A percentile compares a stretch with the other conserved stretches of the same genome.
phyloP scores from a whole-genome alignment of 35 echinoderm and acorn worm species.

The Apostichopus japonicus region DNA sequence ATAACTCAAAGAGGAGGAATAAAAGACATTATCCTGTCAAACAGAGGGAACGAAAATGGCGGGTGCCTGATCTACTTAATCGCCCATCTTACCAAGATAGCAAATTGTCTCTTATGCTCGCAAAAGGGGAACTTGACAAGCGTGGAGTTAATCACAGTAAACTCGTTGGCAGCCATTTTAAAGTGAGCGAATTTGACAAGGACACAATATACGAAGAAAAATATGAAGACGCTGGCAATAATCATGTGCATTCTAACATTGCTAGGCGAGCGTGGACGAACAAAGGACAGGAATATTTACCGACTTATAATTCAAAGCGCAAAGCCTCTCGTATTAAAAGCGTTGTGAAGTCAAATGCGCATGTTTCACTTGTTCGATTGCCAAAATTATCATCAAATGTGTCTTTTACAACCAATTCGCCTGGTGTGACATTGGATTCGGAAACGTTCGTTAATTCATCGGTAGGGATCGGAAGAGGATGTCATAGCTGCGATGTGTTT shows the following conservation, averaged over 20 bases:
- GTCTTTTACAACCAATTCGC: not conserved
- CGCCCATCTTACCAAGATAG: not conserved
- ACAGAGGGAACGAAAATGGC: not conserved
- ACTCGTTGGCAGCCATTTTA: slow-evolving; percentile 15
- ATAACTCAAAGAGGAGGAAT: slow-evolving; percentile 2
- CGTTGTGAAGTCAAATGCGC: not conserved
- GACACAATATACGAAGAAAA: slow-evolving; percentile 5
- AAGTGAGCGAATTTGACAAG: slow-evolving; percentile 12
- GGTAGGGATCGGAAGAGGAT: slow-evolving; percentile 7
- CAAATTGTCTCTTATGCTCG: not conserved
- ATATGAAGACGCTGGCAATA: not conserved
- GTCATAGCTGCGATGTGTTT: slow-evolving; percentile 23
- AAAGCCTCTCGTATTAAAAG: not conserved
- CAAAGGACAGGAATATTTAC: too few relatives aligned
- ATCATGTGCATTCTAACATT: not conserved
- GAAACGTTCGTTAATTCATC: not conserved
- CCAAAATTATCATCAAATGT: not conserved
- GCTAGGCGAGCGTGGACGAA: not conserved
- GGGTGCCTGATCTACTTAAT: not conserved
- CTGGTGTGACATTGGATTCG: not conserved
- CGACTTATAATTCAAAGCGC: not conserved
- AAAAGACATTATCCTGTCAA: not conserved
- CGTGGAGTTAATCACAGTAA: slow-evolving; percentile 8
- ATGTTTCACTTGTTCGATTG: not conserved
- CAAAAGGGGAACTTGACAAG: not conserved